Evolutionary conservation across 2,797 vertebrate species (phyloP).

Genomic region (Pangasius sanitwongsei): DNA sequence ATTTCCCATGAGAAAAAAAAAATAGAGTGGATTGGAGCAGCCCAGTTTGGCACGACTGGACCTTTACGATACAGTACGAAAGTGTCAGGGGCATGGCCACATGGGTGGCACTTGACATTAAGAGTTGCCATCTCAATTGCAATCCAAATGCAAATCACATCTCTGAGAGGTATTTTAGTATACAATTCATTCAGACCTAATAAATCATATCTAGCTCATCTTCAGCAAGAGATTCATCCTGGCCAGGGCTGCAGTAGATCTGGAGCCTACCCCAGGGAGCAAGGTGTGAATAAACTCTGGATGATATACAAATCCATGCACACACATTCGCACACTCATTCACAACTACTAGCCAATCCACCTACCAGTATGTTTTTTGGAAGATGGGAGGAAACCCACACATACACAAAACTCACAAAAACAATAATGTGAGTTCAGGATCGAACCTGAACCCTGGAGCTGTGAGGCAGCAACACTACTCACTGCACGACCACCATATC

Average conservation of each 20-base stretch:
- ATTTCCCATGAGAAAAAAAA: no score
- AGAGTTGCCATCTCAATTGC: not conserved
- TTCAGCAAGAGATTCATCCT: not conserved
- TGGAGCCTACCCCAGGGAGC: not conserved
- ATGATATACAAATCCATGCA: not conserved
- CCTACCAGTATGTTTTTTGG: not conserved
- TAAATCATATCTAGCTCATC: not conserved
- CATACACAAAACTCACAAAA: no score
- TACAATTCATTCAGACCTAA: not conserved
- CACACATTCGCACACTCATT: not conserved
- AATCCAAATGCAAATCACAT: not conserved
- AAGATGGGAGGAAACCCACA: not conserved
- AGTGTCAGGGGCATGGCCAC: not conserved
- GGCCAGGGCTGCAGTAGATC: no score
- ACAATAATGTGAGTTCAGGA: not conserved
- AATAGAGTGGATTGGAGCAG: not conserved
- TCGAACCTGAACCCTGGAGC: not conserved
- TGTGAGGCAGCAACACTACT: not conserved
- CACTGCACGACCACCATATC: not conserved
- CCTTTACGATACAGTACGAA: not conserved
- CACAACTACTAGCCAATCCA: not conserved
- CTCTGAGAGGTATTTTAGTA: not conserved
- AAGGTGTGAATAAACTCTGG: not conserved
- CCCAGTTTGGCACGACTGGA: not conserved
- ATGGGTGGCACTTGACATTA: not conserved